Conservation (phyloP, 30 jellyfish, hydroid and myxozoan species). For the Rhopilema esculentum region DNA sequence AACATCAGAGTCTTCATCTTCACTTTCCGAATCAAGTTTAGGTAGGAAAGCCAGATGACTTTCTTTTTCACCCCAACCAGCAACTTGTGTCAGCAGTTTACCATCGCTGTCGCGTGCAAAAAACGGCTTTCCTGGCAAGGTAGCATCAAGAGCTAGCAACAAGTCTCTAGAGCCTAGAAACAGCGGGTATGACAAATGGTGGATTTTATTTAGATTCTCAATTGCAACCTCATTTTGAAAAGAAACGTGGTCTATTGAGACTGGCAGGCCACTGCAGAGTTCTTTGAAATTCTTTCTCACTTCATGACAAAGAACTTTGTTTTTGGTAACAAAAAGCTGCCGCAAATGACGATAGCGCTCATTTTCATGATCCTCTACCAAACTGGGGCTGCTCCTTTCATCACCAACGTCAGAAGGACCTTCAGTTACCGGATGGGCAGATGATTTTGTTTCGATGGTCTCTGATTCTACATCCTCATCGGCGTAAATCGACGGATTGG, state of each 20-base stretch:
- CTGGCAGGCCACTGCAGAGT: constrained; percentile 67
- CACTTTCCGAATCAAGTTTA: constrained; percentile 61
- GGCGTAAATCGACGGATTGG: background rate
- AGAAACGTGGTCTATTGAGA: constrained; percentile 10
- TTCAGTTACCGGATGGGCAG: too few species aligned
- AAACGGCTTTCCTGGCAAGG: constrained; percentile 79
- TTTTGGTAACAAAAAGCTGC: constrained; percentile 86
- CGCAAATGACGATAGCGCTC: constrained; percentile 79
- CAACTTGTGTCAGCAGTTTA: constrained; percentile 51
- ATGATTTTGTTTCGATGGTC: too few species aligned
- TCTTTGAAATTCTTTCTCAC: constrained; percentile 75
- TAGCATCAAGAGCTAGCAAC: constrained; percentile 77
- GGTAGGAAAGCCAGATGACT: constrained; percentile 70
- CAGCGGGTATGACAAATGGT: constrained; percentile 64
- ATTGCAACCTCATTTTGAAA: background rate
- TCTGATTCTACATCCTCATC: background rate
- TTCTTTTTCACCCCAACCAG: constrained; percentile 91
- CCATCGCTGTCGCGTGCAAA: constrained; percentile 73
- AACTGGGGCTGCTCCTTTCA: background rate
- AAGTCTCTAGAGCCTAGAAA: constrained; percentile 78
- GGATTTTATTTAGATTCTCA: constrained; percentile 14
- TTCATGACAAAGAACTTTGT: constrained; percentile 80
- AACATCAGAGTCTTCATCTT: constrained; percentile 41
- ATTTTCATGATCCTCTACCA: constrained; percentile 5
- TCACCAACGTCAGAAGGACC: constrained; percentile 31